phyloP scores from a whole-genome alignment of 2,888 invertebrate species.

The Tetramorium bicarinatum region DNA sequence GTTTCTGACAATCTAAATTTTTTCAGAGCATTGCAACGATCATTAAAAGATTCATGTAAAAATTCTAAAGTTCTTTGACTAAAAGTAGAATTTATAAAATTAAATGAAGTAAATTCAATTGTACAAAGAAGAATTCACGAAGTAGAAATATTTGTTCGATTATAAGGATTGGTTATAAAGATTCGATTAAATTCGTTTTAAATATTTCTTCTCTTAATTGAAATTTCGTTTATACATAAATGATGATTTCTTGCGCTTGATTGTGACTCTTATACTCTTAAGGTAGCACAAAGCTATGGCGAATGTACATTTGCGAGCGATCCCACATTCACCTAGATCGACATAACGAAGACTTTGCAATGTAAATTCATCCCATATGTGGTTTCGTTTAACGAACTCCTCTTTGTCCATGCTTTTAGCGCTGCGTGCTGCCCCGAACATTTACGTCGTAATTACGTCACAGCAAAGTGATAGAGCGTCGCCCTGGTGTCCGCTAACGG shows the following conservation, averaged over 20 bases:
- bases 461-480: constrained; percentile 61
- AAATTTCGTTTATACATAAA: neutral
- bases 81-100: neutral
- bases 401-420: constrained; percentile 70
- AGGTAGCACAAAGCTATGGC: constrained; percentile 30
- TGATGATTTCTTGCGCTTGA: constrained; percentile 15
- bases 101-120: neutral
- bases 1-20: neutral
- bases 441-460: constrained; percentile 71
- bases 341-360: constrained; percentile 64
- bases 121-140: neutral
- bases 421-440: constrained; percentile 56
- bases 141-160: neutral
- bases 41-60: neutral
- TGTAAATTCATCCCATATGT: constrained; percentile 62
- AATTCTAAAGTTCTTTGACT: neutral
- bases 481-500: constrained; percentile 46
- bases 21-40: neutral
- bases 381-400: constrained; percentile 67
- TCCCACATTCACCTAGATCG: constrained; percentile 36
- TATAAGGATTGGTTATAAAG: neutral
- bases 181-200: neutral
- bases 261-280: constrained; percentile 18
- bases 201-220: neutral
- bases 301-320: constrained; percentile 20